Conservation (phyloP, 2,797 vertebrate species). For the Parauchenoglanis punctatus region DNA sequence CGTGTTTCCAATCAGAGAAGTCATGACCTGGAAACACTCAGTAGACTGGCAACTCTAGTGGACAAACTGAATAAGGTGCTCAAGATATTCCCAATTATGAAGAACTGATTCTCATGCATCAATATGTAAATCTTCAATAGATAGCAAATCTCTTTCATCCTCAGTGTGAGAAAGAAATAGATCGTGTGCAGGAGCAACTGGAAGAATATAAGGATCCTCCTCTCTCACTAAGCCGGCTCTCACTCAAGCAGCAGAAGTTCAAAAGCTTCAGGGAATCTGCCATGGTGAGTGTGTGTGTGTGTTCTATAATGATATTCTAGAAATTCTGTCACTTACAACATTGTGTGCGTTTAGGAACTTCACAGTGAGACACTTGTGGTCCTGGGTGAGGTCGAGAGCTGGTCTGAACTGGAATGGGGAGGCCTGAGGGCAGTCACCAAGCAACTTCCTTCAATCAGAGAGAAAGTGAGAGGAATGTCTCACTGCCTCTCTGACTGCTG, state of each 20-base stretch:
- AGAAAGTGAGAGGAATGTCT: conserved; percentile 77
- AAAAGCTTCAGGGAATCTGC: conserved; percentile 78
- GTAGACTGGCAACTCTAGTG: conserved; percentile 70
- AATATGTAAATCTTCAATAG: not conserved
- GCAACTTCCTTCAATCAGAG: conserved; percentile 72
- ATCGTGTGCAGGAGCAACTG: conserved; percentile 75
- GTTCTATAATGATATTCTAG: not conserved
- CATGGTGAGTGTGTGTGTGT: conserved; percentile 62
- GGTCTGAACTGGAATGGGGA: conserved; percentile 76
- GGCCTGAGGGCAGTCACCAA: conserved; percentile 71
- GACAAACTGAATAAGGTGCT: conserved; percentile 75
- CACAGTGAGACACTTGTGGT: conserved; percentile 74
- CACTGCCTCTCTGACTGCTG: conserved; percentile 81
- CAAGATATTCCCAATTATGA: not conserved
- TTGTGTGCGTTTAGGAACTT: conserved; percentile 68
- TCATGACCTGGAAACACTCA: conserved; percentile 77
- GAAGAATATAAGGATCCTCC: conserved; percentile 77
- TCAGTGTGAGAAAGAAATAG: conserved; percentile 78
- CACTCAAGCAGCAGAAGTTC: conserved; percentile 83
- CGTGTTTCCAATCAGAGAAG: conserved; percentile 84
- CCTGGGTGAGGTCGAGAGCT: conserved; percentile 73
- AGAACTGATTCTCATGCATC: not conserved
- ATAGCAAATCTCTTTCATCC: not conserved
- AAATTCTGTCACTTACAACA: not conserved
- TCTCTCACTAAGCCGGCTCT: conserved; percentile 78